A percentile compares a stretch with the other conserved stretches of the same genome.
Conservation (phyloP, 2,113 vertebrate species). For the Austrofundulus limnaeus region DNA sequence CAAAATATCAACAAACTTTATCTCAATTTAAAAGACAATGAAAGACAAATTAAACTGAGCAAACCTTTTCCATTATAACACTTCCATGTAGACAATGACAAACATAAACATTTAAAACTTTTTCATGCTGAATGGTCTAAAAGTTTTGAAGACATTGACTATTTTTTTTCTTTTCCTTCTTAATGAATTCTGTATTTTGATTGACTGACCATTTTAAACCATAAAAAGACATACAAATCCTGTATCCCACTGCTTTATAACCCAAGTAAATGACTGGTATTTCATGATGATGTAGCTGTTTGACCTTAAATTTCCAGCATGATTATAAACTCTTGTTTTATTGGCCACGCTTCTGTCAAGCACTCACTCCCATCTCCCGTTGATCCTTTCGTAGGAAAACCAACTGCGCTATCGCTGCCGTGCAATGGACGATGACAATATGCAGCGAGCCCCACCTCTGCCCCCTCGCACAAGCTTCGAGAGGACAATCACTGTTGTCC, state of each 20-base stretch:
- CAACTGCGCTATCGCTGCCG: constrained; percentile 66
- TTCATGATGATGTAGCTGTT: background rate
- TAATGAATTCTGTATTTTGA: background rate
- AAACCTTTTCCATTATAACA: no score
- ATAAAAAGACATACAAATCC: no score
- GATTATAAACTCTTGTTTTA: background rate
- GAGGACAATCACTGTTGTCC: constrained; percentile 89
- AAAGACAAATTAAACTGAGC: no score
- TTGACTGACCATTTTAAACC: background rate
- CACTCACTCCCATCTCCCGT: constrained; percentile 6
- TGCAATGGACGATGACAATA: constrained; percentile 63
- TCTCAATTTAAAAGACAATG: no score
- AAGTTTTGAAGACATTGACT: no score
- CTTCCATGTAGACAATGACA: no score
- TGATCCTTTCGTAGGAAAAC: constrained; percentile 67
- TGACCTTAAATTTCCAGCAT: background rate
- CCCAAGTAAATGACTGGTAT: background rate
- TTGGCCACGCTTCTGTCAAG: background rate
- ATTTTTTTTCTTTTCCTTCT: no score
- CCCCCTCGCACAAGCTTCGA: constrained; percentile 78
- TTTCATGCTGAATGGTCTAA: no score
- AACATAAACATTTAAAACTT: no score
- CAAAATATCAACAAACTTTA: no score
- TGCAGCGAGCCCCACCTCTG: constrained; percentile 53
- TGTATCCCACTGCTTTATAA: no score